These are phyloP conservation scores for Andinoacara biseriatus DNA, from an alignment of 2,113 vertebrate species.

Conservation along the genomic window DNA sequence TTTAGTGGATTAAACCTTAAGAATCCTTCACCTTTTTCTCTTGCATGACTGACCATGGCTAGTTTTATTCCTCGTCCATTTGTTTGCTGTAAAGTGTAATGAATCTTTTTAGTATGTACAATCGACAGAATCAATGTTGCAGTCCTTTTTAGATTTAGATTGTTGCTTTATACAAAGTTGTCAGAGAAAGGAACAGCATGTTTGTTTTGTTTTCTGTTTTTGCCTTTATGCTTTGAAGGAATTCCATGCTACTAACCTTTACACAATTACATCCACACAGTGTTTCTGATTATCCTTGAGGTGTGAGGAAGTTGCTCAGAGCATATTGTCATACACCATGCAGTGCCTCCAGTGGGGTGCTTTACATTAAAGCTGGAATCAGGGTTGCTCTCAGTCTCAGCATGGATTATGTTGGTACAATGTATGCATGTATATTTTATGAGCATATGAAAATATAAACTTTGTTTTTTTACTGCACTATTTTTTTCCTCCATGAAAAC, in stretches of 20 bases:
- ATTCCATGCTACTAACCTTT: slow-evolving; percentile 14
- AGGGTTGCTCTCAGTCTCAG: slow-evolving; percentile 9
- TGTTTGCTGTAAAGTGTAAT: no score
- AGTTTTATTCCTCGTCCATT: no score
- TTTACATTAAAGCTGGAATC: slow-evolving; percentile 27
- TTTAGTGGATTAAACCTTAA: background rate
- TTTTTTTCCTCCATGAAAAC: background rate
- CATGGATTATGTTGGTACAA: background rate
- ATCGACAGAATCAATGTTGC: background rate
- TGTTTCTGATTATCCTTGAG: background rate
- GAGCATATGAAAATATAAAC: slow-evolving; percentile 36
- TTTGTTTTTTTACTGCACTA: background rate
- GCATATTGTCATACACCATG: background rate
- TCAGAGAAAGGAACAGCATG: no score
- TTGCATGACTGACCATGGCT: background rate
- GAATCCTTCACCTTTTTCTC: background rate
- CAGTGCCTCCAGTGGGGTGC: slow-evolving; percentile 33
- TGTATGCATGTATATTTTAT: slow-evolving; percentile 49
- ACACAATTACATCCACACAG: background rate
- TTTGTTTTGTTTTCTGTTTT: background rate
- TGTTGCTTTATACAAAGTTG: background rate
- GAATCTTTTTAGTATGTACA: background rate
- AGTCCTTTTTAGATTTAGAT: background rate
- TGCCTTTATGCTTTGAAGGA: background rate
- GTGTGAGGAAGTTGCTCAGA: slow-evolving; percentile 2